Evolutionary conservation across 2,113 vertebrate species (phyloP).

Genomic region (Peromyscus leucopus): DNA sequence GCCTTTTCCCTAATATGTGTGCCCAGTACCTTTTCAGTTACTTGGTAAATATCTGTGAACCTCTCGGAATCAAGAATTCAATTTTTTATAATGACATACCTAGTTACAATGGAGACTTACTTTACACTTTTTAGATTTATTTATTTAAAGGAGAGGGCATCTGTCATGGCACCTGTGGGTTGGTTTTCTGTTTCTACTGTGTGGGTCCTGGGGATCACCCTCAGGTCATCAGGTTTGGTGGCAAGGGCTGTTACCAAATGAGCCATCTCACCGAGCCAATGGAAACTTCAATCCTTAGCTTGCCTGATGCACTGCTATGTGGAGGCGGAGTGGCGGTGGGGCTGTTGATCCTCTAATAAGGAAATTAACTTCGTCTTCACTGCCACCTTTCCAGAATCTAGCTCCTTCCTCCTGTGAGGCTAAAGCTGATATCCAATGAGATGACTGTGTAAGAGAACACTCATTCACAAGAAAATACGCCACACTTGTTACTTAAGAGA

Average conservation of each 20-base stretch:
- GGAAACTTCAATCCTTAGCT: not conserved
- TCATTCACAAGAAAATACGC: conserved; percentile 46
- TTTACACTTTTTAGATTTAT: not conserved
- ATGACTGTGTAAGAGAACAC: not conserved
- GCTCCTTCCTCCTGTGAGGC: not conserved
- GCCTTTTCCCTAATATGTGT: conserved; percentile 55
- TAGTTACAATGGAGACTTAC: not conserved
- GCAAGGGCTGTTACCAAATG: not conserved
- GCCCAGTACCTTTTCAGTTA: conserved; percentile 60
- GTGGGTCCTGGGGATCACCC: not conserved
- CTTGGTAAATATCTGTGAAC: conserved; percentile 57
- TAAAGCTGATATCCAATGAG: not conserved
- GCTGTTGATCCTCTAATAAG: not conserved
- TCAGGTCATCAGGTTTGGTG: not conserved
- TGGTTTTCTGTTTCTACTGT: not conserved
- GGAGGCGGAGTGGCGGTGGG: not conserved
- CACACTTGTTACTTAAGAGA: conserved; percentile 57
- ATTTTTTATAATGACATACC: not conserved
- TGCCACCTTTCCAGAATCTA: not conserved
- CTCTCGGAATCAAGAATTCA: conserved; percentile 28
- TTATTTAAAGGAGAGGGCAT: not conserved
- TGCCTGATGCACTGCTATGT: not conserved
- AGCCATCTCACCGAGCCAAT: not conserved
- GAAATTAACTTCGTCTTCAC: not conserved
- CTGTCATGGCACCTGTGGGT: not conserved